These are phyloP conservation scores for Gerris lacustris DNA, from an alignment of 2,888 invertebrate genomes.

Conservation along the genomic window DNA sequence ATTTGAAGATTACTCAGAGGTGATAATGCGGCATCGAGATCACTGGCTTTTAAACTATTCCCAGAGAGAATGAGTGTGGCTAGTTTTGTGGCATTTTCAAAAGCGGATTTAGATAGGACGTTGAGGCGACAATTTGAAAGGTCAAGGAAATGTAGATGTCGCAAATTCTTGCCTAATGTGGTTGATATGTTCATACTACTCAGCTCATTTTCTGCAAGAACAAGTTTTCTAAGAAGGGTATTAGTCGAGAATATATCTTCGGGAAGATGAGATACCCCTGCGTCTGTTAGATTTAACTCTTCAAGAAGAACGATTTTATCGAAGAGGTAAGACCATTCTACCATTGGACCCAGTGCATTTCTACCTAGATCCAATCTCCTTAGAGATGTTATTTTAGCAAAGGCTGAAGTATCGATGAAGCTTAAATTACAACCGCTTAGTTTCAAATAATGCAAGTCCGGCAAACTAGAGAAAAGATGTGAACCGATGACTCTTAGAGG, in stretches of 20 bases:
- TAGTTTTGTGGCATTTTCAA: constrained; percentile 53
- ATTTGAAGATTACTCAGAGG: constrained; percentile 53
- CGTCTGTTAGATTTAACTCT: constrained; percentile 49
- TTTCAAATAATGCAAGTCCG: constrained; percentile 52
- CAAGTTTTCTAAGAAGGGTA: constrained; percentile 49
- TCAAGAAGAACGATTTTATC: constrained; percentile 42
- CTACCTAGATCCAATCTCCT: constrained; percentile 52
- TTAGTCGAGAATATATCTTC: constrained; percentile 53
- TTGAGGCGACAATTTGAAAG: constrained; percentile 54
- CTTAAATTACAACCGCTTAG: constrained; percentile 52
- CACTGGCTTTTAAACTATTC: constrained; percentile 54
- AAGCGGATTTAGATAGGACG: constrained; percentile 54
- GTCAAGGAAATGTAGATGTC: constrained; percentile 52
- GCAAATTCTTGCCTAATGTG: constrained; percentile 51
- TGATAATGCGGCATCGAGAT: constrained; percentile 51
- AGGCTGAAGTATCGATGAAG: constrained; percentile 44
- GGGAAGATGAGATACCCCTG: constrained; percentile 48
- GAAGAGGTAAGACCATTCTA: constrained; percentile 41
- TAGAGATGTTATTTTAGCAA: constrained; percentile 47
- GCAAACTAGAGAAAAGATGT: constrained; percentile 49
- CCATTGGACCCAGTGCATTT: constrained; percentile 41
- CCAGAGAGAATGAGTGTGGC: constrained; percentile 53
- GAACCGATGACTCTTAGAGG: constrained; percentile 47
- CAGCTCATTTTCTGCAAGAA: constrained; percentile 53
- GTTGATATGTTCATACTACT: constrained; percentile 50